Evolutionary conservation across 2,113 vertebrate species (phyloP), one percentile per base, ranked within the genome.

Genomic region (Xiphophorus couchianus): DNA sequence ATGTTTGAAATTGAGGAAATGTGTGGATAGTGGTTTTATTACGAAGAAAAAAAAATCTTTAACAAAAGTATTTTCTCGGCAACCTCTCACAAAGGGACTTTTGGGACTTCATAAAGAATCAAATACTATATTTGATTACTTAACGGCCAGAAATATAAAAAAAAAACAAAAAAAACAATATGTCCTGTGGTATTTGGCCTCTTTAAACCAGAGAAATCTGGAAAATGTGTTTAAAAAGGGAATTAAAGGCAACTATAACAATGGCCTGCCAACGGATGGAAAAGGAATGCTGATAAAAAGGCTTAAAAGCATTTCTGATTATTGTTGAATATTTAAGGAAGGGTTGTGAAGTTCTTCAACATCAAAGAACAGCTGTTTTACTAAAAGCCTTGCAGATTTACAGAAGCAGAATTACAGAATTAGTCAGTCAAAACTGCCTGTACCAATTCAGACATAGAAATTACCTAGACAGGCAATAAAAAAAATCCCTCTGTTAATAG

Each of bases 391-490:
- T 58, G 51, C 51, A 58, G 51, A 25, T 58, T 58, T 8, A 3
- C 25, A 0, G 25, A n/a, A 25, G 2, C 51, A 6, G 3, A 62
- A 62, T 66, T 11, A 62, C 60, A 66, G 60, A 77, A 42, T 71
- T 17, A 51, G 73, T 78, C 76, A 58, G 75, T 77, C 69, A 74
- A 61, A 44, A 17, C 51, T 37, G 37, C 70, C 44, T 78, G 35
- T 28, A 51, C 67, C 74, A 62, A 66, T 75, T 70, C 60, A 71
- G 62, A 74, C 82, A 39, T n/a, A 71, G 35, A 66, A 62, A 60
- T 1, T 29, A 63, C 64, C 84, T 3, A 30, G 37, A 78, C 77
- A 28, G 44, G 86, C 89, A 73, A 78, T 72, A 82, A 79, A 69
- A 79, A 76, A 79, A 85, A 81, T 83, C 44, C 71, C 54, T 44